Base-by-base conservation (phyloP, 1,140 invertebrate species). In the Drosophila nikananu region DNA sequence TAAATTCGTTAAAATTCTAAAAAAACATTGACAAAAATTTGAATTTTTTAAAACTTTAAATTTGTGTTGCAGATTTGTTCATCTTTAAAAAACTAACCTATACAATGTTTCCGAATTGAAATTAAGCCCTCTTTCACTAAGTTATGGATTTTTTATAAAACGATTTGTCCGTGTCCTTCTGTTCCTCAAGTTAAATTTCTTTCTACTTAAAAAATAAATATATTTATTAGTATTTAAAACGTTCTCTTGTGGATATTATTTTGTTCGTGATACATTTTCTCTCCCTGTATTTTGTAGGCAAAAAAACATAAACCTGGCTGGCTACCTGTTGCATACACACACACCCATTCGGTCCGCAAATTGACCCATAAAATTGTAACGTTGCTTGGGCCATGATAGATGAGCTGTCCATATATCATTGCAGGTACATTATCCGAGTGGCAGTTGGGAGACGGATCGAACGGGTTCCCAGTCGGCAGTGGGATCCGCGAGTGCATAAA, bases 301-400 rank as follows among this genome's bases (percentile, higher is more conserved):
- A 44, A 8, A 21, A 58, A 30, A 44, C 13, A 49, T 63, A 35
- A 57, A 35, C 41, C 10, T 61, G 58, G 52, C 46, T 61, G 58
- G 52, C 46, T 59, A 48, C 72, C 46, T 73, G 61, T 76, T 61
- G 54, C 55, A 77, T 57, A 39, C 48, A 37, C 46, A 41, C 35
- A 30, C 46, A 37, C 52, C 58, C 49, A 63, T 62, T 67, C 49
- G 41, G 41, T 57, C 75, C 83, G 80, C 79, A 83, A 87, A 86
- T 86, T 86, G 81, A 89, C 84, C 77, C 81, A 89, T 83, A 81
- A 77, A 77, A 60, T 55, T 57, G 62, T 60, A 77, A 71, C 71
- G 44, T 73, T 65, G 51, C 76, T 62, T 83, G 55, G 55, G 71
- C 71, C 71, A 74, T 55, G 75, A 77, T 77, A 67, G 75, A 77